Evolutionary conservation across 2,888 invertebrate species (phyloP).

Genomic region (Apotomis turbidana): DNA sequence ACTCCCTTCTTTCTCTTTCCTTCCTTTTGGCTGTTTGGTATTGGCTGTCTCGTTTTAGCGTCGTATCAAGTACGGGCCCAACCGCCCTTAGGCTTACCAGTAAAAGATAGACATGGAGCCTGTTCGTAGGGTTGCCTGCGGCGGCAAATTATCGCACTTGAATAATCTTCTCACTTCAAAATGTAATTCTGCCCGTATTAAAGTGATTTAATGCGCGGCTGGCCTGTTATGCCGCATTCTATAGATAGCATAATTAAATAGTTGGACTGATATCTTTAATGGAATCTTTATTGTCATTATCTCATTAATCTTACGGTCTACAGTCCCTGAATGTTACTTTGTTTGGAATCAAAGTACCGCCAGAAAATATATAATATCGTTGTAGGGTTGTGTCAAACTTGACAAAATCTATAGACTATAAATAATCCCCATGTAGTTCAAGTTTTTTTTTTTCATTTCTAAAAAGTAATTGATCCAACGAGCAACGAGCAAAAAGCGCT

Average conservation of each 20-base stretch:
- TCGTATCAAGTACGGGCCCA: conserved; percentile 74
- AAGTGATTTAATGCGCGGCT: conserved; percentile 63
- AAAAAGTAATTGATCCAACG: too few species aligned
- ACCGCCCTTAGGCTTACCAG: conserved; percentile 82
- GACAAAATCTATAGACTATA: too few species aligned
- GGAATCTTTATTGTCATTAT: conserved; percentile 43
- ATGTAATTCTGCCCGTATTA: conserved; percentile 62
- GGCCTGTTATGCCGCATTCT: conserved; percentile 53
- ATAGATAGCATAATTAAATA: conserved; percentile 36
- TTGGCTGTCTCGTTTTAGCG: conserved; percentile 64
- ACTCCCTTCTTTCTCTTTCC: conserved; percentile 66
- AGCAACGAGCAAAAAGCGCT: too few species aligned
- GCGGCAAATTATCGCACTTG: conserved; percentile 63
- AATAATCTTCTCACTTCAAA: conserved; percentile 66
- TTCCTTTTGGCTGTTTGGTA: conserved; percentile 51
- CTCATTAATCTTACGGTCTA: conserved; percentile 40
- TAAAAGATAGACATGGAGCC: conserved; percentile 79
- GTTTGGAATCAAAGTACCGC: neutral
- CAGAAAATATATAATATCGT: neutral
- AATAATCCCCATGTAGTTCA: too few species aligned
- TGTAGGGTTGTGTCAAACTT: neutral
- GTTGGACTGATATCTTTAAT: conserved; percentile 44
- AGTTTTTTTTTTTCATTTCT: conserved; percentile 6
- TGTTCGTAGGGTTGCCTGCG: conserved; percentile 70
- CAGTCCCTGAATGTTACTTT: conserved; percentile 15